phyloP scores from a whole-genome alignment of 2,888 invertebrate genomes.

The Leptopilina syphax region DNA sequence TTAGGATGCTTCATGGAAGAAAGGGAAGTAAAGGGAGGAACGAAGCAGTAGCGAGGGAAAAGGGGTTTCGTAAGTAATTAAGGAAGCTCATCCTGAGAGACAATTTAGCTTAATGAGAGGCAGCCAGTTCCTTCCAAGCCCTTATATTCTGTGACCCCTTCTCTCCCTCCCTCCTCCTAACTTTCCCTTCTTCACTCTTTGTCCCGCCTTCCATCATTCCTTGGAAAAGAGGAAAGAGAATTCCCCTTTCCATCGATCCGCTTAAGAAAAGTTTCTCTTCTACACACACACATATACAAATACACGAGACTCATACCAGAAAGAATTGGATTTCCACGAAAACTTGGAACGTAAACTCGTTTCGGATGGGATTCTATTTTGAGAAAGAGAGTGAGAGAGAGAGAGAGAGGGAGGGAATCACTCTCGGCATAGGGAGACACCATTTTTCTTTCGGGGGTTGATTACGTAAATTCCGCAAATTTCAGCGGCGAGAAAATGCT shows the following conservation, averaged over 20 bases:
- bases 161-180: no score
- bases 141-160: conserved; percentile 46
- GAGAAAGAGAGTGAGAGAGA: neutral
- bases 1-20: conserved; percentile 41
- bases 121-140: conserved; percentile 64
- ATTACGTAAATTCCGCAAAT: conserved; percentile 25
- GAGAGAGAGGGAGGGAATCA: neutral
- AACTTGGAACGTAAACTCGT: conserved; percentile 38
- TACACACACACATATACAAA: neutral
- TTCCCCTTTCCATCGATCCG: conserved; percentile 42
- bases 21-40: conserved; percentile 48
- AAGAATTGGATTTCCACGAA: conserved; percentile 41
- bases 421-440: conserved; percentile 21
- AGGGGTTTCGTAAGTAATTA: conserved; percentile 68
- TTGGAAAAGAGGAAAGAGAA: conserved; percentile 42
- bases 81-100: conserved; percentile 75
- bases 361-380: conserved; percentile 31
- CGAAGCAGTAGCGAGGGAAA: conserved; percentile 46
- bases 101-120: conserved; percentile 76
- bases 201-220: conserved; percentile 47
- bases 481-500: neutral
- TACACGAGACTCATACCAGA: neutral
- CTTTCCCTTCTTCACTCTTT: conserved; percentile 44
- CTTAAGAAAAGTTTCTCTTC: conserved; percentile 23
- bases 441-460: conserved; percentile 22